Conservation (phyloP, 2,113 vertebrate genomes). For the Murina feae region DNA sequence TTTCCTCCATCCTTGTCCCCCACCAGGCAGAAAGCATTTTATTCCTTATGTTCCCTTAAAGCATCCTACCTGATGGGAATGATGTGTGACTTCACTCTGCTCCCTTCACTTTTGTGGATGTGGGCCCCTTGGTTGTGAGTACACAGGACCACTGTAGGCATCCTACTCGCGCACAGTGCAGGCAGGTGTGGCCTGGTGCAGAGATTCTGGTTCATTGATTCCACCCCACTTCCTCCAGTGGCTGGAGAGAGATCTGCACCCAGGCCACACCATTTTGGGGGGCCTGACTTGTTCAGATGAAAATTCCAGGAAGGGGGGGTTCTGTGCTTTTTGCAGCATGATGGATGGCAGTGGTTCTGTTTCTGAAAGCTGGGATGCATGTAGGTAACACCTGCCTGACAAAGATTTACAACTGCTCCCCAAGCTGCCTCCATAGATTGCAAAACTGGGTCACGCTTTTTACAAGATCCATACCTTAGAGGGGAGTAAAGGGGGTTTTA, state of each 20-base stretch:
- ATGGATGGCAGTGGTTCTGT: slow-evolving; percentile 63
- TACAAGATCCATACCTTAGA: slow-evolving; percentile 56
- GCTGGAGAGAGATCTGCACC: neutral
- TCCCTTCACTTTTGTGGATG: neutral
- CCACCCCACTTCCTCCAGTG: neutral
- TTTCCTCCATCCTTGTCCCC: neutral
- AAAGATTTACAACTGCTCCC: slow-evolving; percentile 74
- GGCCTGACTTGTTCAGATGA: neutral
- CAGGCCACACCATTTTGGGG: neutral
- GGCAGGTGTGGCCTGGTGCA: neutral
- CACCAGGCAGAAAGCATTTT: neutral
- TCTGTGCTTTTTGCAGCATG: slow-evolving; percentile 13
- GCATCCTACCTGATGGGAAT: neutral
- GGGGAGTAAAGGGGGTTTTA: slow-evolving; percentile 53
- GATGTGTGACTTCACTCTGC: neutral
- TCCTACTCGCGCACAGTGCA: accelerated
- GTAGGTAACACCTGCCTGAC: slow-evolving; percentile 71
- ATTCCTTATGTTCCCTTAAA: slow-evolving; percentile 14
- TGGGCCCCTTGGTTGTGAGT: neutral
- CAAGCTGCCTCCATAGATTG: slow-evolving; percentile 61
- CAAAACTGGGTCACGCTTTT: slow-evolving; percentile 74
- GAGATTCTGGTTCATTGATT: neutral
- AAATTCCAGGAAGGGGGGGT: slow-evolving; percentile 40
- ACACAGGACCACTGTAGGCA: neutral
- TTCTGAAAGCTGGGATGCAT: slow-evolving; percentile 69